Evolutionary conservation across 2,113 vertebrate genomes (phyloP), one percentile per base, ranked within the genome.

Genomic region (Crotalus tigris): DNA sequence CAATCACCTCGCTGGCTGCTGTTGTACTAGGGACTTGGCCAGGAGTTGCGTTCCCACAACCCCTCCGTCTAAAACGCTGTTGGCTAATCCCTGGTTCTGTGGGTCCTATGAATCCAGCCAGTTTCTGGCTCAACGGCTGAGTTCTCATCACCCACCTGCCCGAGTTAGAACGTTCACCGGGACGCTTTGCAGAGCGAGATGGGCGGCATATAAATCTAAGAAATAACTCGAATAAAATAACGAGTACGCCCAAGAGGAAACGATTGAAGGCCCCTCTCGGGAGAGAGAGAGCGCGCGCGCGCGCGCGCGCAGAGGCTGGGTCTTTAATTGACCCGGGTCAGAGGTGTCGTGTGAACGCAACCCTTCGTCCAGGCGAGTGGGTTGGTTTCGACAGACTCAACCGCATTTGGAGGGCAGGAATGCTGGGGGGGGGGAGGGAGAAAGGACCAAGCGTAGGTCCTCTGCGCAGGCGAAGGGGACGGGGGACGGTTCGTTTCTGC

Each of bases 231-330:
- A 26, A 26, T 11, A 9, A 24, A 26, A 61, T 3, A 10, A 26
- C 3, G 59, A 61, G 3, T 61, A 24, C 24, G 5, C 29, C 64
- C 64, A n/a, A 17, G 64, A 33, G 64, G 5, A 33, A 33, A 75
- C 15, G n/a, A 6, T 33, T 33, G 0, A 33, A 33, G 64, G 64
- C 64, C 5, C 13, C 12, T 17, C 2, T 13, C n/a, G 29, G 2
- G 12, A n/a, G 4, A 12, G 44, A 3, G 44, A 3, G 44, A 0
- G 44, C 0, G 44, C 0, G 44, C 3, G 44, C 3, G 44, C 39
- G 39, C 39, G 29, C 29, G 4, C 4, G 10, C 4, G 29, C 5
- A 15, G n/a, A 6, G n/a, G 13, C 64, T 33, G 11, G 29, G 2
- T 75, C 57, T 33, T 75, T 33, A n/a, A 75, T 17, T 33, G 64